A percentile compares a stretch with the other conserved stretches of the same genome.
These are phyloP conservation scores for Sitophilus oryzae DNA, from an alignment of 1,140 invertebrate genomes.

Conservation along the genomic window DNA sequence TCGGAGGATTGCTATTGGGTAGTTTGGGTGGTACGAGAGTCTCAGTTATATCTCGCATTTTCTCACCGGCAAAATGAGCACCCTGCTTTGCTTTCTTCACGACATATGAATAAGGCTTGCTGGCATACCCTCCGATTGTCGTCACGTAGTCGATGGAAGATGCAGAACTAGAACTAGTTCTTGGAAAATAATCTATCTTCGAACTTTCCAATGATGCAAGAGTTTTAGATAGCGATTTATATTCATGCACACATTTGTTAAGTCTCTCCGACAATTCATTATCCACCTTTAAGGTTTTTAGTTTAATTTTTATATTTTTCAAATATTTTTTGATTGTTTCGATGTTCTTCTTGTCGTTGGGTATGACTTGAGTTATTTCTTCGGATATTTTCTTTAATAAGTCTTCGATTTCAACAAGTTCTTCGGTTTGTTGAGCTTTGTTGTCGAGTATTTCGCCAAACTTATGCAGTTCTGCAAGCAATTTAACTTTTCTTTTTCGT, in stretches of 20 bases:
- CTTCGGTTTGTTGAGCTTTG: slow-evolving; percentile 20
- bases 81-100: neutral
- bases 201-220: no score
- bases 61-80: neutral
- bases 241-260: slow-evolving; percentile 13
- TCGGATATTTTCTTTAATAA: slow-evolving; percentile 9
- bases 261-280: slow-evolving; percentile 14
- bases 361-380: no score
- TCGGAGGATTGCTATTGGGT: neutral
- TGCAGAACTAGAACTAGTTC: no score
- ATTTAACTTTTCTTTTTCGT: slow-evolving; percentile 18
- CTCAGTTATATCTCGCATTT: neutral
- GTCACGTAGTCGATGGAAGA: no score
- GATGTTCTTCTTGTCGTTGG: slow-evolving; percentile 11
- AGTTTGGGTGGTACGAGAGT: neutral
- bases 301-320: slow-evolving; percentile 3
- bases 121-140: no score
- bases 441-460: slow-evolving; percentile 22
- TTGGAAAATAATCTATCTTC: no score
- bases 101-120: neutral
- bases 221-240: no score
- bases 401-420: slow-evolving; percentile 18
- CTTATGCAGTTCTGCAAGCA: slow-evolving; percentile 21
- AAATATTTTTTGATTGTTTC: slow-evolving; percentile 7
- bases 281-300: slow-evolving; percentile 8